Conservation (phyloP, 2,797 vertebrate genomes). For the Crocidura indochinensis region DNA sequence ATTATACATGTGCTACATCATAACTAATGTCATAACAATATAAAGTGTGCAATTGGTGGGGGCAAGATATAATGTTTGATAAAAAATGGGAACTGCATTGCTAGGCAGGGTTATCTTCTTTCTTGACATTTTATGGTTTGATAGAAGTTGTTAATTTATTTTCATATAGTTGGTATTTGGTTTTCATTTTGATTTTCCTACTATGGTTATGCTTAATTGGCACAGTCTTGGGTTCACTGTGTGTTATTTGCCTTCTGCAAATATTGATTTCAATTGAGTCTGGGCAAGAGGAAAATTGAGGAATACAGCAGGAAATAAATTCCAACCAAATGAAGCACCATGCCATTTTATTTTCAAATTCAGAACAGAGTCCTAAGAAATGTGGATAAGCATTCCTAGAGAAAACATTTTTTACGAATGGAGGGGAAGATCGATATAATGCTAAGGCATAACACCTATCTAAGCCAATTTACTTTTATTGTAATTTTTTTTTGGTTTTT, state of each 20-base stretch:
- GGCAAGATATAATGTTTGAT: constrained; percentile 71
- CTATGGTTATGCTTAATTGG: constrained; percentile 87
- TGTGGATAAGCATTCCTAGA: too few relatives aligned
- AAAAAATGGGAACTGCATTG: constrained; percentile 43
- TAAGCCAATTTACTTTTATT: constrained; percentile 59
- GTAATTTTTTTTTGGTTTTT: constrained; percentile 63
- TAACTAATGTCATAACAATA: constrained; percentile 78
- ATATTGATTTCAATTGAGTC: constrained; percentile 83
- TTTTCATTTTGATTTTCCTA: constrained; percentile 88
- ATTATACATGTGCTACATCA: constrained; percentile 73
- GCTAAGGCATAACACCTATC: constrained; percentile 32
- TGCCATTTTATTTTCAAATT: constrained; percentile 67
- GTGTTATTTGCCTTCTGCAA: constrained; percentile 84
- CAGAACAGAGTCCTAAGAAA: constrained; percentile 49
- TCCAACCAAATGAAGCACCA: constrained; percentile 60
- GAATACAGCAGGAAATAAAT: constrained; percentile 73
- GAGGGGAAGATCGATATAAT: neutral
- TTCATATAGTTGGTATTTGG: constrained; percentile 87
- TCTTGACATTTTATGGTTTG: constrained; percentile 67
- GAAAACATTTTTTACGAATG: constrained; percentile 51
- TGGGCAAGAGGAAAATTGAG: constrained; percentile 83
- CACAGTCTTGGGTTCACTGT: constrained; percentile 80
- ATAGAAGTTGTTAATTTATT: constrained; percentile 85
- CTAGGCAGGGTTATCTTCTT: constrained; percentile 26
- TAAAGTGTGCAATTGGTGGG: constrained; percentile 82